Conservation (phyloP, 1,140 invertebrate genomes). For the Stegodyphus dumicola region DNA sequence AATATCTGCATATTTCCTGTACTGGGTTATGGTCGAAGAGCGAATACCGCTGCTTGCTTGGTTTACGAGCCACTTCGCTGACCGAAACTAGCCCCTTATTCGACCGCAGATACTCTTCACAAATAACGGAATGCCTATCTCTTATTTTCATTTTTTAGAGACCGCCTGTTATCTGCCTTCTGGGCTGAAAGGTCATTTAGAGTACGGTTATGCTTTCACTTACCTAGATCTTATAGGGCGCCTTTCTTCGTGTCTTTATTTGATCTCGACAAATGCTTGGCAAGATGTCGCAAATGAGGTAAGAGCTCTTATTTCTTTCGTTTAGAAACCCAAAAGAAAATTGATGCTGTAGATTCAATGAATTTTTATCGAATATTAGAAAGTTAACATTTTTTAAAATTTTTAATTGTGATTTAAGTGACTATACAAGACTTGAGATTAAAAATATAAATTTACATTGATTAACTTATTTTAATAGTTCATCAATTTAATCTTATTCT, state of each 20-base stretch:
- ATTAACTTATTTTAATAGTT: no score
- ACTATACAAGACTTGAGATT: no score
- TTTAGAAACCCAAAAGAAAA: no score
- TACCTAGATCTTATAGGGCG: slow-evolving; percentile 28
- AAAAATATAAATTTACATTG: no score
- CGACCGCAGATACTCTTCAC: slow-evolving; percentile 57
- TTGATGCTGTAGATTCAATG: no score
- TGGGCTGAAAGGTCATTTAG: slow-evolving; percentile 51
- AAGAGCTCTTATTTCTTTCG: slow-evolving; percentile 8
- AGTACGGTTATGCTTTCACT: slow-evolving; percentile 37
- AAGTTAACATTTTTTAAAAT: no score
- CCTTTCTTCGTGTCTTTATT: background rate
- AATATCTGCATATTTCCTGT: slow-evolving; percentile 61
- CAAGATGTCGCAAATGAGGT: slow-evolving; percentile 18
- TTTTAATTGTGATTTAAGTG: no score
- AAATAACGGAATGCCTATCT: slow-evolving; percentile 59
- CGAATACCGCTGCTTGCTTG: slow-evolving; percentile 46
- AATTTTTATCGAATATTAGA: no score
- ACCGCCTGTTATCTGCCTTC: slow-evolving; percentile 43
- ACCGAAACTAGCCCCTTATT: slow-evolving; percentile 58
- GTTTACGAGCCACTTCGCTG: slow-evolving; percentile 53
- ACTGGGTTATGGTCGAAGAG: slow-evolving; percentile 52
- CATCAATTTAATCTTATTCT: no score
- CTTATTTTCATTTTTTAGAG: slow-evolving; percentile 42
- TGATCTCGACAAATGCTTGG: background rate